phyloP scores from a whole-genome alignment of 2,888 invertebrate species.

The Eremobia ochroleuca region DNA sequence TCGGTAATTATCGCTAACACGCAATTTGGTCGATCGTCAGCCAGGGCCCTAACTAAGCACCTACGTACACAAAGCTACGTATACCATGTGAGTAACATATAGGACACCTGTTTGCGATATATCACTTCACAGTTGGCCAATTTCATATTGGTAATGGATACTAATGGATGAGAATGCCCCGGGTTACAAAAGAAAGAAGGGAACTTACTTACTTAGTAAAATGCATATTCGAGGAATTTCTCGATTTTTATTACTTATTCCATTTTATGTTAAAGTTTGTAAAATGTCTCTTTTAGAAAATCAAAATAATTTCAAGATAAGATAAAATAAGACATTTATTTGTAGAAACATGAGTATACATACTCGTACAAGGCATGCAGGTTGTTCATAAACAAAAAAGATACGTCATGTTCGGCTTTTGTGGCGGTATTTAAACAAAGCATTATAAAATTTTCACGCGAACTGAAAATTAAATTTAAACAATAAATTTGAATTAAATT shows the following conservation, averaged over 20 bases:
- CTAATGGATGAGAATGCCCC: slow-evolving; percentile 65
- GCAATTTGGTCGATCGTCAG: slow-evolving; percentile 51
- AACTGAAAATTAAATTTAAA: no score
- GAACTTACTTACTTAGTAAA: slow-evolving; percentile 35
- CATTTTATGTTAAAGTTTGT: slow-evolving; percentile 5
- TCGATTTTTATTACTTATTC: slow-evolving; percentile 1
- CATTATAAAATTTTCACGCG: no score
- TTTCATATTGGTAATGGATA: slow-evolving; percentile 67
- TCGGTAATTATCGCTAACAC: slow-evolving; percentile 48
- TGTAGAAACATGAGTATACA: no score
- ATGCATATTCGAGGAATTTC: slow-evolving; percentile 36
- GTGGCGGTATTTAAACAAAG: no score
- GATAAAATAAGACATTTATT: no score
- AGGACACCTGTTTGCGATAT: slow-evolving; percentile 52
- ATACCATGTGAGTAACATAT: slow-evolving; percentile 41
- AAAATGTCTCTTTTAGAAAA: slow-evolving; percentile 9
- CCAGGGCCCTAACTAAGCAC: not conserved
- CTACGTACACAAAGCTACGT: not conserved
- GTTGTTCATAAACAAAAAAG: no score
- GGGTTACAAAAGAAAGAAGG: slow-evolving; percentile 38
- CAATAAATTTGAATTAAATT: no score
- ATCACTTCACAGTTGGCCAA: slow-evolving; percentile 62
- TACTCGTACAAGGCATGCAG: no score
- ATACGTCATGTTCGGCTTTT: no score
- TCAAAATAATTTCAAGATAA: no score